Evolutionary conservation across 2,113 vertebrate genomes (phyloP), one percentile per base, ranked within the genome.

Genomic region (Seriola quinqueradiata): DNA sequence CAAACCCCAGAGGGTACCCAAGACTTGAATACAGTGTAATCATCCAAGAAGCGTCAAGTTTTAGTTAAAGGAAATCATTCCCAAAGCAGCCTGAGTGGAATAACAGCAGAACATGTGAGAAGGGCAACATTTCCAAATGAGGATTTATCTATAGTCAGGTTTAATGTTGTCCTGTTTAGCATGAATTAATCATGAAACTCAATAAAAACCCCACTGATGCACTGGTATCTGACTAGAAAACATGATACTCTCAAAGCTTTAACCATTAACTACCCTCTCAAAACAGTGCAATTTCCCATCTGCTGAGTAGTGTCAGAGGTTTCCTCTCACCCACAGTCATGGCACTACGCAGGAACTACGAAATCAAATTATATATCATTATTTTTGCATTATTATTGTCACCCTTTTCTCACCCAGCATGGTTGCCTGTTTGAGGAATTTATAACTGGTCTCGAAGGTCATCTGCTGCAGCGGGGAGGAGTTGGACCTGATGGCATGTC

Each of bases 381-480:
- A 54, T 54, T 23, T 7, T 8, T 1, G 6, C 3, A 46, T 40
- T 34, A 5, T 42, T 6, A 38, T 65, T 4, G 12, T 44, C 19
- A 17, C 32, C 21, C 0, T 17, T 13, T 50, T 3, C 89, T 92
- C 57, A 93, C 92, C 92, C 44, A 92, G 78, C 91, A 94, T 93
- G 19, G 93, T 97, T 17, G 98, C 98, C 65, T 99, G 96, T 89
- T 98, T 99, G 74, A 99, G 87, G 86, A 99, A 99, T 67, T 97
- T 98, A 93, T 95, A 99, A 91, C 97, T 98, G 79, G 97, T 99
- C 92, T 99, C 98, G 63, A 99, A 99, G 0, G 97, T 99, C 98
- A 99, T 99, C 95, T 99, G 97, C 85, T 99, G 98, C 87, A 99
- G 95, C 8, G 98, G 98, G 1, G 98, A 99, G 17, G 97, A 96